Conservation (phyloP, 2,113 vertebrate genomes). For the Oophaga pumilio region DNA sequence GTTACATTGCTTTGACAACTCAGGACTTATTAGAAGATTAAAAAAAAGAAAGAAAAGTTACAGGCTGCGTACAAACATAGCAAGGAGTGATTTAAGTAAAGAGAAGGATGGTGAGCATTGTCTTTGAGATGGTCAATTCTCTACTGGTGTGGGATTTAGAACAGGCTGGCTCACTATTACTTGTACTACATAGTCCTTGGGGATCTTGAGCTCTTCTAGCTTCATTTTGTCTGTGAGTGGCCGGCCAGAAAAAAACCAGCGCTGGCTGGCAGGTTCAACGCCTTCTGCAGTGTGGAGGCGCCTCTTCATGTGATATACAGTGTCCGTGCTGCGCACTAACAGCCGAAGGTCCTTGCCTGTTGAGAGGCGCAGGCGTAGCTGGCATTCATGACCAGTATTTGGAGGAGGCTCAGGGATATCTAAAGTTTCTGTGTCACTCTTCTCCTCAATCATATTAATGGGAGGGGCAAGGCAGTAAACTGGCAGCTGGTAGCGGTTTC, state of each 20-base stretch:
- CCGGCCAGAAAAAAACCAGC: constrained; percentile 97
- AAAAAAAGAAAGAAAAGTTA: constrained; percentile 70
- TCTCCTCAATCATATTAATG: constrained; percentile 98
- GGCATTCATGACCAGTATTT: constrained; percentile 87
- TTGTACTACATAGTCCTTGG: constrained; percentile 97
- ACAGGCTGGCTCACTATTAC: constrained; percentile 95
- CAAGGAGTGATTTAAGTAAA: constrained; percentile 46
- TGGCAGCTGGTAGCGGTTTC: constrained; percentile 96
- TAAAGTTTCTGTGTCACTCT: constrained; percentile 83
- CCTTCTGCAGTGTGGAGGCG: constrained; percentile 87
- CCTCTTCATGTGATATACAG: constrained; percentile 93
- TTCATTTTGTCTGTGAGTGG: constrained; percentile 95
- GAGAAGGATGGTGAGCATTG: constrained; percentile 46
- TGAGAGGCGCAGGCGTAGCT: constrained; percentile 92
- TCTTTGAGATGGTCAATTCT: constrained; percentile 75
- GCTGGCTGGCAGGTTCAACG: constrained; percentile 83
- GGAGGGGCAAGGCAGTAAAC: constrained; percentile 95
- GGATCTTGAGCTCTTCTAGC: constrained; percentile 96
- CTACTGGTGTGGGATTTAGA: constrained; percentile 81
- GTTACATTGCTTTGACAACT: constrained; percentile 47
- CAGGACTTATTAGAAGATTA: constrained; percentile 48
- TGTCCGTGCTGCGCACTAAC: constrained; percentile 88
- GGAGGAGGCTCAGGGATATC: constrained; percentile 78
- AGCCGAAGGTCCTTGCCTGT: constrained; percentile 92
- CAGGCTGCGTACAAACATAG: constrained; percentile 56